A percentile compares a stretch with the other conserved stretches of the same genome.
Conservation (phyloP, 2,888 invertebrate species). For the Saturnia pavonia region DNA sequence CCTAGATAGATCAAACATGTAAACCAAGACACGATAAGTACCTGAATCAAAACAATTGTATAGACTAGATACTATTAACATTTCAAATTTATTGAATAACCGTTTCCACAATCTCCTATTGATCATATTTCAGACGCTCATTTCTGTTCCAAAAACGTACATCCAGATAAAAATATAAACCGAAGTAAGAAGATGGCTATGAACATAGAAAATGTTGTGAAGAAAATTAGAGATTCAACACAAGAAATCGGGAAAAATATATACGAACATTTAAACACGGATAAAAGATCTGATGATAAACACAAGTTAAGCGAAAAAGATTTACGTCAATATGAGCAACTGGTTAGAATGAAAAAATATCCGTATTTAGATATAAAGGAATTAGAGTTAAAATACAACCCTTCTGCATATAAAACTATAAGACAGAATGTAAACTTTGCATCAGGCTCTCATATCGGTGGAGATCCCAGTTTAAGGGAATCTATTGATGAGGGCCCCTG, state of each 20-base stretch:
- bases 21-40: no score
- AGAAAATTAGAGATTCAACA: slow-evolving; percentile 48
- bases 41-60: no score
- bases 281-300: slow-evolving; percentile 33
- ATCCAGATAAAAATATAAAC: slow-evolving; percentile 34
- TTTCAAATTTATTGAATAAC: no score
- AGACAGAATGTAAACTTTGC: slow-evolving; percentile 52
- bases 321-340: slow-evolving; percentile 62
- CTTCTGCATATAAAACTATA: slow-evolving; percentile 46
- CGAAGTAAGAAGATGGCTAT: slow-evolving; percentile 49
- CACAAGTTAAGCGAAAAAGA: slow-evolving; percentile 54
- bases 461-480: slow-evolving; percentile 57
- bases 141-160: slow-evolving; percentile 33
- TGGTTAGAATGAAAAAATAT: slow-evolving; percentile 74
- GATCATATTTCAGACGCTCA: slow-evolving; percentile 36
- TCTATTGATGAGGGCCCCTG: slow-evolving; percentile 52
- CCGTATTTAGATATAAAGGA: slow-evolving; percentile 70
- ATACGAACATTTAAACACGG: slow-evolving; percentile 36
- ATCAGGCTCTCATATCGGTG: slow-evolving; percentile 39
- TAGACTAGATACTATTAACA: no score
- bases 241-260: slow-evolving; percentile 42
- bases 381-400: slow-evolving; percentile 57
- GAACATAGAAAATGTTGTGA: slow-evolving; percentile 44
- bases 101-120: no score
- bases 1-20: no score